phyloP scores from a whole-genome alignment of 2,797 vertebrate genomes.

The Eulemur mongoz region DNA sequence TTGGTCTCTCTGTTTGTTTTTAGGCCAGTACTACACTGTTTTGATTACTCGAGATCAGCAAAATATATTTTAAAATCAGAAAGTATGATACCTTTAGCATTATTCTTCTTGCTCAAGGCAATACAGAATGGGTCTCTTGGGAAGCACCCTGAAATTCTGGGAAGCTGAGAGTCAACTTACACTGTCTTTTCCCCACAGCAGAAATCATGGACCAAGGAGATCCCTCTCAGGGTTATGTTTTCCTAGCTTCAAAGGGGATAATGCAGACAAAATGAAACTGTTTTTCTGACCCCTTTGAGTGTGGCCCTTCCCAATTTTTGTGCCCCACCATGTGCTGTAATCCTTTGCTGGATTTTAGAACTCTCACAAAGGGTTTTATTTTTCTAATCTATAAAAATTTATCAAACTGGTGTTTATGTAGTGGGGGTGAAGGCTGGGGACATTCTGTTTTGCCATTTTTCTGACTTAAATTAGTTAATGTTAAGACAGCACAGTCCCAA shows the following conservation, averaged over 20 bases:
- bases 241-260: not conserved
- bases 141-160: not conserved
- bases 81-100: not conserved
- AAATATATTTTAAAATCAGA: not conserved
- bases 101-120: not conserved
- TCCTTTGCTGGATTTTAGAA: not conserved
- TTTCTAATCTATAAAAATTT: not conserved
- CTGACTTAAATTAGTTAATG: not conserved
- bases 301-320: not conserved
- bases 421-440: not conserved
- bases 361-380: not conserved
- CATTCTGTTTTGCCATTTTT: not conserved
- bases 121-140: not conserved
- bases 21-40: not conserved
- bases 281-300: not conserved
- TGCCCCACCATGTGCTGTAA: too few species aligned
- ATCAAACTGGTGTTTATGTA: not conserved
- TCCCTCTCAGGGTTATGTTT: not conserved
- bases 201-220: not conserved
- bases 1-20: not conserved
- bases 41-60: not conserved
- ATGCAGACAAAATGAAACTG: not conserved
- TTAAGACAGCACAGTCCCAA: not conserved
- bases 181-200: not conserved
- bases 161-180: not conserved